Base-by-base conservation (phyloP, 2,888 invertebrate genomes). In the Drosophila borealis region DNA sequence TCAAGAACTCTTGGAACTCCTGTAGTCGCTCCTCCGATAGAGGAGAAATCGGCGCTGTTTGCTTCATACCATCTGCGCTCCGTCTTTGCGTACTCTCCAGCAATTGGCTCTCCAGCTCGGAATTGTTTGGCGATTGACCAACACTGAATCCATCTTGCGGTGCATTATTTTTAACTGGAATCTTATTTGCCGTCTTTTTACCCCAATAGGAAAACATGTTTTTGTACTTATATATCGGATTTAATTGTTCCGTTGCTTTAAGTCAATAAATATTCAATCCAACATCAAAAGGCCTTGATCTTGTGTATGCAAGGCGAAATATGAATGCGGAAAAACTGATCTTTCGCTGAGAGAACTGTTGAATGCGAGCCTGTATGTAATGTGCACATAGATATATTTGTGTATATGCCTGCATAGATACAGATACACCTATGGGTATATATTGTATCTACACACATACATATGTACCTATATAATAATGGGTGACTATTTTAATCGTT, bases 1-100 rank as follows among this genome's bases (percentile, higher is more conserved):
- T 74, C 1, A 91, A 66, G 67, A 91, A 89, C 29, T 91, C 85
- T 34, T 90, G 89, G 66, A 90, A 91, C 51, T 91, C 91, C 21
- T 77, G 63, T 9, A 78, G 46, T 36, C 77, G 74, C 8, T 68
- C 67, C 25, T 68, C 67, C 14, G 76, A 60, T 11, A 55, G 51
- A 1, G 61, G 61, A 6, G 51, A 55, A 5, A 60, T 36, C 5
- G 62, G 34, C 25, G 65, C 57, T 14, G 44, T 17, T 17, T 41
- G 41, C 5, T 63, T 39, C 14, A 25, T 37, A 4, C 25, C 10
- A 2, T 44, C 14, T 5, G 41, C 33, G 62, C 29, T 48, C 25
- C 39, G 46, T 25, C 19, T 36, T 11, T 11, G 13, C 5, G 9
- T 19, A 37, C n/a, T n/a, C 42, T 41, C 33, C 29, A 34, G 25